phyloP scores from a whole-genome alignment of 2,888 invertebrate genomes.

The Cephus sareptanus region DNA sequence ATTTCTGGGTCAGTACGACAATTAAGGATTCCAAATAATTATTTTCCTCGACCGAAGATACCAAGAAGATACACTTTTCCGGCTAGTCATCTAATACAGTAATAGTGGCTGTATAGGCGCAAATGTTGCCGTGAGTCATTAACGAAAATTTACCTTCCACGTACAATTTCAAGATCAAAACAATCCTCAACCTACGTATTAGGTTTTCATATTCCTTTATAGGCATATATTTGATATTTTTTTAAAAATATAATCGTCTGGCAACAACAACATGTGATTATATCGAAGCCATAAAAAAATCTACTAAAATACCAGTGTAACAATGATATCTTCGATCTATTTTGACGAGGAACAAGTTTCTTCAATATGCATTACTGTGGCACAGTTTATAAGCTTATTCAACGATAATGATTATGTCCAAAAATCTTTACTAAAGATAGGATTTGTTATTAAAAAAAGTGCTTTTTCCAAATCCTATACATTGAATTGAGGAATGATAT shows the following conservation, averaged over 20 bases:
- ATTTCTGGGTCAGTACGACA: conserved; percentile 61
- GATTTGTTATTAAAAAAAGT: background rate
- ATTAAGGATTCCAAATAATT: conserved; percentile 30
- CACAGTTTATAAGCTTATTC: background rate
- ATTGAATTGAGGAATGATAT: background rate
- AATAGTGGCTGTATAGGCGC: background rate
- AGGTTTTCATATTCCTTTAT: background rate
- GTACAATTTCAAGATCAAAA: background rate
- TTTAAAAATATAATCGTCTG: background rate
- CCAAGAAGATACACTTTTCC: background rate
- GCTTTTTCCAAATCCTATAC: background rate
- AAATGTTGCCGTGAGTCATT: background rate
- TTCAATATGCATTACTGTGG: background rate
- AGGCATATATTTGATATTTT: background rate
- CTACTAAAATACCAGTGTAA: background rate
- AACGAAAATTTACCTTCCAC: background rate
- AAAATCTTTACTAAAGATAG: background rate
- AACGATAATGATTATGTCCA: background rate
- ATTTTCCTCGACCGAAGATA: background rate
- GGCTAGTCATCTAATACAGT: background rate
- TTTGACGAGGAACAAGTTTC: background rate
- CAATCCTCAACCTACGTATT: background rate
- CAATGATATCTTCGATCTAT: background rate
- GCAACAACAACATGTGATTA: background rate
- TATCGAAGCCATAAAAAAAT: too few species aligned